Conservation (phyloP, 2,113 vertebrate species). For the Macroglossus sobrinus region DNA sequence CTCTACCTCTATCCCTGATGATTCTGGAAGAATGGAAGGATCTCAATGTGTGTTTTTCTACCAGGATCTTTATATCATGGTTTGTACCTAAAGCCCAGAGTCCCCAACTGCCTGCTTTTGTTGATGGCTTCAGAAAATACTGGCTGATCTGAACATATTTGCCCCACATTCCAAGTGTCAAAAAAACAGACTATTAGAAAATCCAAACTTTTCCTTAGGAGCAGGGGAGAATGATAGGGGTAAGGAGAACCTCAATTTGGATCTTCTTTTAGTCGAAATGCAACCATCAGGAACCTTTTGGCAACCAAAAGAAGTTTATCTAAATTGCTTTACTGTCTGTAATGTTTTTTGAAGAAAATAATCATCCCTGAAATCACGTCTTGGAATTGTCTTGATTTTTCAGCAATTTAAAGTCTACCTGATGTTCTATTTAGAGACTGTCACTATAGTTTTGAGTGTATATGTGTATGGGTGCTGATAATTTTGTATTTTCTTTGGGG, state of each 20-base stretch:
- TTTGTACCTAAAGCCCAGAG: not conserved
- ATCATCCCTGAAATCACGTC: slow-evolving; percentile 20
- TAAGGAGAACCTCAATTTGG: not conserved
- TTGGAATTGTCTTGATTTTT: slow-evolving; percentile 52
- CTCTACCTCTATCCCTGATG: not conserved
- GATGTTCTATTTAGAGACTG: slow-evolving; percentile 1
- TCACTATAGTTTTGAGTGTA: slow-evolving; percentile 45
- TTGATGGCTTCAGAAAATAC: not conserved
- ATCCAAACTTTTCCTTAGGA: not conserved
- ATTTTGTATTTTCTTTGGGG: slow-evolving; percentile 66
- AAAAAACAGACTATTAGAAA: slow-evolving; percentile 13
- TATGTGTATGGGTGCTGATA: slow-evolving; percentile 43
- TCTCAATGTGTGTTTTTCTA: not conserved
- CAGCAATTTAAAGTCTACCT: not conserved
- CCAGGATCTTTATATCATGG: not conserved
- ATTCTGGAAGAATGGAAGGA: not conserved
- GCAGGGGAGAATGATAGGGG: not conserved
- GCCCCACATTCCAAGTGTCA: not conserved
- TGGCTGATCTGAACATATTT: not conserved
- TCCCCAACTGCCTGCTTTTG: not conserved
- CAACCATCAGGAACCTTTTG: not conserved
- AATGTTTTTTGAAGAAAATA: not conserved
- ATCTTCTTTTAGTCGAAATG: not conserved
- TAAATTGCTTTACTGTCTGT: slow-evolving; percentile 31
- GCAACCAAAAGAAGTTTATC: not conserved